Base-by-base conservation (phyloP, 1,140 invertebrate species). In the Sminthurinus signatus region DNA sequence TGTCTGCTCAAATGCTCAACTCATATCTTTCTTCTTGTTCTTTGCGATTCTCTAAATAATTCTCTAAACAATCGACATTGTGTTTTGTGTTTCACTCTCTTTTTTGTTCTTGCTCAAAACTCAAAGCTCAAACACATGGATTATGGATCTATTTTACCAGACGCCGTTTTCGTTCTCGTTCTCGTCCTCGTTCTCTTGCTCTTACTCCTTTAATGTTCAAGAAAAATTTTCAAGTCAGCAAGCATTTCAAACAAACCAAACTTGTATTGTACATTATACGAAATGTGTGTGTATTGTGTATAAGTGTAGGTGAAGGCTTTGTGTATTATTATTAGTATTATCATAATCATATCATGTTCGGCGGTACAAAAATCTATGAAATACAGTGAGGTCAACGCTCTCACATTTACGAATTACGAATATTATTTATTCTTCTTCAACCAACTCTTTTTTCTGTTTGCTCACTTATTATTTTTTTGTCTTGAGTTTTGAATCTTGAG, bases 71-170 rank as follows among this genome's bases (percentile, higher is more conserved):
- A 62, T 62, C 48, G 51, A 54, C 50, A 62, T 62, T 62, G 60
- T 62, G 32, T 62, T 62, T 62, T 62, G 60, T 62, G 32, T 62
- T 62, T 62, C 60, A 48, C 39, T 51, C 59, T 36, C n/a, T n/a
- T n/a, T n/a, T n/a, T n/a, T 42, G 4, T 57, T 25, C 19, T 57
- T 19, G 46, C 21, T 23, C 46, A 23, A 19, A 14, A 10, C 21
- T 10, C 14, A 23, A 10, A 10, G 5, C 51, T 54, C 21, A 23
- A 3, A 12, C 28, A 54, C 10, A 54, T 28, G 14, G 19, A 14
- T 14, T 50, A 27, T 28, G 10, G 8, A 28, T 19, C 44, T 48
- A 25, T 48, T 48, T 48, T n/a, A n/a, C n/a, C n/a, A n/a, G n/a
- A n/a, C n/a, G n/a, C n/a, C n/a, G n/a, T n/a, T n/a, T n/a, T n/a